Base-by-base conservation (phyloP, 2,797 vertebrate genomes). In the Aphelocoma californica region DNA sequence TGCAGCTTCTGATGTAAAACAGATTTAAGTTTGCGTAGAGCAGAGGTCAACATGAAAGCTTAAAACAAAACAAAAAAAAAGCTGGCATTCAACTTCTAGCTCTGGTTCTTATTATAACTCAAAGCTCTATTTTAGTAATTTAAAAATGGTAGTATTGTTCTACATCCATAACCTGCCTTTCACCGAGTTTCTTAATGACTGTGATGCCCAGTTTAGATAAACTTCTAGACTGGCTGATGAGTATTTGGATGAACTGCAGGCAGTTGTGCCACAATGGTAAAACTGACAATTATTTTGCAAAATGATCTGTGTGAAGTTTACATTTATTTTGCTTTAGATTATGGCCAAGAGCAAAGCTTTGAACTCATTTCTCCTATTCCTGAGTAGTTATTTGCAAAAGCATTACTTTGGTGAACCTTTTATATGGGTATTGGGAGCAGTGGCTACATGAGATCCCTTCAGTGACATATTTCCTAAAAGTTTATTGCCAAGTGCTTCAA, bases 21-120 rank as follows among this genome's bases (percentile, higher is more conserved):
- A 98, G 97, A 98, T 98, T 98, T 92, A 97, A 97, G 97, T 97
- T 98, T 97, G 95, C 96, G 80, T 96, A 97, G 96, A 97, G 97
- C 97, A 98, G 95, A 98, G 98, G 98, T 98, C 98, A 98, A 98
- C 97, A 98, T 98, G 97, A 98, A 98, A 98, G 97, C 91, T 85
- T 97, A 90, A 88, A 96, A 93, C 92, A 94, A 95, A 95, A 91
- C 84, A 90, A 90, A 93, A 88, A 95, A 92, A 94, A 94, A 95
- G 56, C 92, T 96, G 96, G 92, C 90, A 96, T 97, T 97, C 95
- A 93, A 42, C 92, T 97, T 98, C 96, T 96, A 96, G 94, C 96
- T 98, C 97, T 98, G 96, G 89, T 97, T 97, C 97, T 96, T 97
- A 97, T 97, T 98, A 98, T 96, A 97, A 91, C 96, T 95, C 83